Percentiles rank a stretch among this genome's conserved stretches.
These are phyloP conservation scores for Apeira syringaria DNA, from an alignment of 2,888 invertebrate genomes.

Conservation along the genomic window DNA sequence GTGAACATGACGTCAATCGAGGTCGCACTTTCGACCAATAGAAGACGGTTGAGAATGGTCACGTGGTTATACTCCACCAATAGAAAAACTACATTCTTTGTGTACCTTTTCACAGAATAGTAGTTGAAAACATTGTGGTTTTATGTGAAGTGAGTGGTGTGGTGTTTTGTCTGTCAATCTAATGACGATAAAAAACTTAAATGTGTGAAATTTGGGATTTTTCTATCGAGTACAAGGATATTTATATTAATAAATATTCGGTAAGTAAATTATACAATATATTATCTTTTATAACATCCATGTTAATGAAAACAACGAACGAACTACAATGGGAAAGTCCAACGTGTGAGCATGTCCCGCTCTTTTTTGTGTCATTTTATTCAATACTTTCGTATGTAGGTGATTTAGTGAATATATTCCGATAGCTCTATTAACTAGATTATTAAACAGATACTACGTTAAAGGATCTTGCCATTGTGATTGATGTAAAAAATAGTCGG, in stretches of 20 bases:
- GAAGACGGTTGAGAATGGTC: constrained; percentile 50
- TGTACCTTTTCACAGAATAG: constrained; percentile 80
- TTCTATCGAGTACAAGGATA: constrained; percentile 86
- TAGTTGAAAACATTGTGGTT: constrained; percentile 78
- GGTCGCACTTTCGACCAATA: constrained; percentile 63
- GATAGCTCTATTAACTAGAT: no score
- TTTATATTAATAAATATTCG: constrained; percentile 86
- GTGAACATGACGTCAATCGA: constrained; percentile 58
- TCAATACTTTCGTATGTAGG: background rate
- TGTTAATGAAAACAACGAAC: constrained; percentile 58
- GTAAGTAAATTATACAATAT: constrained; percentile 75
- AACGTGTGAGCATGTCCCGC: constrained; percentile 71
- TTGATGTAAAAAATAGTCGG: background rate
- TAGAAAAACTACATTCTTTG: constrained; percentile 79
- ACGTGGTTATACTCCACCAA: constrained; percentile 81
- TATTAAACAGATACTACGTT: no score
- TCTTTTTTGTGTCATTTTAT: constrained; percentile 75
- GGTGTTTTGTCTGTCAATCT: constrained; percentile 70
- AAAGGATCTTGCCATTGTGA: no score
- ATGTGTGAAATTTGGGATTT: constrained; percentile 89
- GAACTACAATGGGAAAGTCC: constrained; percentile 70
- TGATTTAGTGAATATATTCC: no score
- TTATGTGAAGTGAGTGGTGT: constrained; percentile 80
- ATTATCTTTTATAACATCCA: constrained; percentile 22
- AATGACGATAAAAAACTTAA: constrained; percentile 78